These are phyloP conservation scores for Ascidia mentula DNA, from an alignment of 23 tunicate species.

Conservation along the genomic window DNA sequence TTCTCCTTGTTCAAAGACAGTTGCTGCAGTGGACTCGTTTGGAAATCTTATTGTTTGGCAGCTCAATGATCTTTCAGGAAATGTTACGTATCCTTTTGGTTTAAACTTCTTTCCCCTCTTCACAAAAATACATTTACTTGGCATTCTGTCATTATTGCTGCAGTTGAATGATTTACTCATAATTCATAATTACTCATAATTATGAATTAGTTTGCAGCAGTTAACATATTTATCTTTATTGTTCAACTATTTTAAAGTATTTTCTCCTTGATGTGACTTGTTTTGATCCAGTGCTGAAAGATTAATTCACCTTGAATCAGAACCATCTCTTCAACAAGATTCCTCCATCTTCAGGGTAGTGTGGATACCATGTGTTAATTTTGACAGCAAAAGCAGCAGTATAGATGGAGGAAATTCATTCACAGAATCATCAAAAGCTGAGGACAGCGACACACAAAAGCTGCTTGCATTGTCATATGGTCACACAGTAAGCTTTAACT, in stretches of 20 bases:
- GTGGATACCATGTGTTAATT: constrained; percentile 53
- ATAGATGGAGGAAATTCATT: constrained; percentile 14
- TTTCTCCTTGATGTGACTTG: too few species aligned
- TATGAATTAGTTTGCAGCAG: too few species aligned
- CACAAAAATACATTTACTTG: too few species aligned
- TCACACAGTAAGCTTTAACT: constrained; percentile 33
- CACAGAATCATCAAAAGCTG: neutral
- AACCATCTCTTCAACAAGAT: neutral
- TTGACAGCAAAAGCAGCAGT: constrained; percentile 47
- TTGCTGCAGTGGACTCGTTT: constrained; percentile 41
- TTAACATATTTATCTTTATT: too few species aligned
- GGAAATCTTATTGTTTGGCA: constrained; percentile 70
- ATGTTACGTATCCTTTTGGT: constrained; percentile 24
- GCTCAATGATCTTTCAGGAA: constrained; percentile 37
- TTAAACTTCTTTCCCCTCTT: too few species aligned
- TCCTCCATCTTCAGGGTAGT: constrained; percentile 44
- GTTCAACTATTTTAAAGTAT: too few species aligned
- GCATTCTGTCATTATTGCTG: too few species aligned
- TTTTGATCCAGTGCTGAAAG: constrained; percentile 28
- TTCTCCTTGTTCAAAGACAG: constrained; percentile 28
- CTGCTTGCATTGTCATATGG: constrained; percentile 38
- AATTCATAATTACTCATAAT: too few species aligned
- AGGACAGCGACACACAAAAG: constrained; percentile 16
- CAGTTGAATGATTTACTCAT: too few species aligned
- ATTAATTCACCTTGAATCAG: constrained; percentile 34